phyloP scores from a whole-genome alignment of 2,113 vertebrate species.

The Melanotaenia duboulayi region DNA sequence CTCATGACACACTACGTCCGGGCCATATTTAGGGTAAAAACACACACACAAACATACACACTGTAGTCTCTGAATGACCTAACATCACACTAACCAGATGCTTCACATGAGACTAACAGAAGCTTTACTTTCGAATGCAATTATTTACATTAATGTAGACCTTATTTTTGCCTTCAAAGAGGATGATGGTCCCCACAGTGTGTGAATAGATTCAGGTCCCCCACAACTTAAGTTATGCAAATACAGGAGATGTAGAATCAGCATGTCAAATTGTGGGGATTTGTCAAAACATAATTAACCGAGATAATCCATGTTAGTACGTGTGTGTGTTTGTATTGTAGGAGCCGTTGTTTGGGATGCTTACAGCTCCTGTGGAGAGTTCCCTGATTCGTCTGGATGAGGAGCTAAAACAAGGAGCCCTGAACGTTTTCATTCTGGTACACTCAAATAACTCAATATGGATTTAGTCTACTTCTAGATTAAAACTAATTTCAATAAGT shows the following conservation, averaged over 20 bases:
- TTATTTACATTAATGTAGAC: too few species aligned
- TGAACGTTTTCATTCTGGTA: slow-evolving; percentile 92
- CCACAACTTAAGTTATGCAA: not conserved
- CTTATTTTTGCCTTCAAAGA: too few species aligned
- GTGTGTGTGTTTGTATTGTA: slow-evolving; percentile 64
- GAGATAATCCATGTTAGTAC: not conserved
- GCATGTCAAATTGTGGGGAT: not conserved
- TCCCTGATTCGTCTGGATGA: slow-evolving; percentile 87
- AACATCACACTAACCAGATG: too few species aligned
- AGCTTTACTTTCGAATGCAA: too few species aligned
- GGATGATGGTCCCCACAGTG: not conserved
- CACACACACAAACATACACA: not conserved
- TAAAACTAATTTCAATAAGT: not conserved
- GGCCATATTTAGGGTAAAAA: slow-evolving; percentile 90
- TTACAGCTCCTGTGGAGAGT: slow-evolving; percentile 82
- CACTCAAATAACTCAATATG: not conserved
- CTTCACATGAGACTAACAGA: too few species aligned
- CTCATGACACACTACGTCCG: slow-evolving; percentile 93
- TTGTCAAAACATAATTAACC: not conserved
- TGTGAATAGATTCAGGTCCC: not conserved
- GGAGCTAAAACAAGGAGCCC: slow-evolving; percentile 85
- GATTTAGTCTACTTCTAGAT: not conserved
- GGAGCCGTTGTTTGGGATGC: slow-evolving; percentile 93
- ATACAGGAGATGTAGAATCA: not conserved
- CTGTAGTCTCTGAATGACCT: too few species aligned